Evolutionary conservation across 2,888 invertebrate species (phyloP), one percentile per base, ranked within the genome.

Genomic region (Drosophila hawaiiensis): DNA sequence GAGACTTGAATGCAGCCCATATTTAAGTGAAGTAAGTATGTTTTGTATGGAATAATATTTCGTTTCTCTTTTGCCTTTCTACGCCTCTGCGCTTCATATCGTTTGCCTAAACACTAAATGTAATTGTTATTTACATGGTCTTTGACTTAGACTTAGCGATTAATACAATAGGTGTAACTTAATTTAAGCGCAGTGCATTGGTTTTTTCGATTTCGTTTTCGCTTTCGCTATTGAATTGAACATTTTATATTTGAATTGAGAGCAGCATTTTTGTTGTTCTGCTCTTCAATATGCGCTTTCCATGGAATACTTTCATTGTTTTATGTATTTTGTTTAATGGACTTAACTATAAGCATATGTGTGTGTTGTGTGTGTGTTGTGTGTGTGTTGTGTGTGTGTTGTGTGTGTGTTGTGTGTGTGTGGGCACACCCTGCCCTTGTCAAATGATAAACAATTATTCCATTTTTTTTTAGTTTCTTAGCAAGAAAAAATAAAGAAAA

Each of bases 291-390:
- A 22, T 39, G 68, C 73, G 50, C 63, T 65, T 41, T 67, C 41
- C 49, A 64, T 76, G 52, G 77, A 79, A 79, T 79, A 79, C 78
- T 80, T 72, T 78, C 37, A 54, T 54, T 37, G 60, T 55, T n/a
- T 61, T 50, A 70, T 55, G 22, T 37, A 19, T 28, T 37, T 65
- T 68, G 6, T 29, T 56, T 25, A 54, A 66, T 71, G 56, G 63
- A 52, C 59, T 74, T 78, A 78, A 69, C 29, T 69, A 67, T 62
- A 62, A 52, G 28, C 25, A 47, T 61, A n/a, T 71, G n/a, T 47
- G 31, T 59, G 35, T 62, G 39, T 50, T 50, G 0, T 53, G 22
- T 60, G 55, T 39, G 12, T 59, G 4, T 58, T 54, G 1, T 54
- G 19, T 19, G 39, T 39, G 39, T 41, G 29, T 29, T 41, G 12